Percentiles rank a stretch among this genome's conserved stretches.
Conservation (phyloP, 2,888 invertebrate genomes). For the Pollenia griseotomentosa region DNA sequence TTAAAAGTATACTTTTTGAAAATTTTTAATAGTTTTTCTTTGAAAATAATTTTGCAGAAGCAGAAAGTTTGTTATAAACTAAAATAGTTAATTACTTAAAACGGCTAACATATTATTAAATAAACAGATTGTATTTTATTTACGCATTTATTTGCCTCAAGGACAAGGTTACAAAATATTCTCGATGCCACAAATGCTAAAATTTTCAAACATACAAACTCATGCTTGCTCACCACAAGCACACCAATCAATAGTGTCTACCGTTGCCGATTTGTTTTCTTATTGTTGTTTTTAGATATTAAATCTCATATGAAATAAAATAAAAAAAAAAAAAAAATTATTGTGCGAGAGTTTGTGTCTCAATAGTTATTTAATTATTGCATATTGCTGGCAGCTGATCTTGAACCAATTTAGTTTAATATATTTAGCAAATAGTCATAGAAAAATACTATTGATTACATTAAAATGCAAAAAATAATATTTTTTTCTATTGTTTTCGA, state of each 20-base stretch:
- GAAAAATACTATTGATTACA: slow-evolving; percentile 52
- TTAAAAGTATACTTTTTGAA: background rate
- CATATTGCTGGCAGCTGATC: slow-evolving; percentile 66
- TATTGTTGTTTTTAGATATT: slow-evolving; percentile 59
- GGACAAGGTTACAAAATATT: slow-evolving; percentile 61
- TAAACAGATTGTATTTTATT: slow-evolving; percentile 49
- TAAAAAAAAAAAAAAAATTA: background rate
- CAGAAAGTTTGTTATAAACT: background rate
- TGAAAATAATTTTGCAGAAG: background rate
- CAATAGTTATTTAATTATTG: slow-evolving; percentile 56
- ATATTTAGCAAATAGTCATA: slow-evolving; percentile 38
- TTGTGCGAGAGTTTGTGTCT: slow-evolving; percentile 35
- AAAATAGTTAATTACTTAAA: slow-evolving; percentile 40
- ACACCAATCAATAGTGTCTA: slow-evolving; percentile 22
- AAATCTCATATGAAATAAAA: slow-evolving; percentile 56
- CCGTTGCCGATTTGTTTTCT: slow-evolving; percentile 47
- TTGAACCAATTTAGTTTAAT: slow-evolving; percentile 71
- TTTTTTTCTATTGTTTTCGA: slow-evolving; percentile 34
- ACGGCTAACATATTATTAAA: slow-evolving; percentile 23
- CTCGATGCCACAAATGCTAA: slow-evolving; percentile 65
- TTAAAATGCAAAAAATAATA: slow-evolving; percentile 19
- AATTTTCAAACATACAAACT: slow-evolving; percentile 2
- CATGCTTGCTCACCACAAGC: slow-evolving; percentile 29
- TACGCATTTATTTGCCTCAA: slow-evolving; percentile 64
- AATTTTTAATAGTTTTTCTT: slow-evolving; percentile 3